Conservation (phyloP, 2,113 vertebrate species). For the Hydrolagus affinis region DNA sequence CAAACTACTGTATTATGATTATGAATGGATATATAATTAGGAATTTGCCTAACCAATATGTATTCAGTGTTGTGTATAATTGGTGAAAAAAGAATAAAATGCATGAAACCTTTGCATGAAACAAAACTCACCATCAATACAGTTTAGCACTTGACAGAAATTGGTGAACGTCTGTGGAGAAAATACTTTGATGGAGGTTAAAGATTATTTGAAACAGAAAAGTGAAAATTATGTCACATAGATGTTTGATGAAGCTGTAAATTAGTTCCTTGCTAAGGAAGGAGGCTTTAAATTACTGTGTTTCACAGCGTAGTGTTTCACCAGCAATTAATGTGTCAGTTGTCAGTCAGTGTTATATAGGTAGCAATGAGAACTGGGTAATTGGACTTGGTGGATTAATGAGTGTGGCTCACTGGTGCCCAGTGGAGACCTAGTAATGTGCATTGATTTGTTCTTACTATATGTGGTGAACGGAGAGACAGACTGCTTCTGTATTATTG, state of each 20-base stretch:
- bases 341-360: conserved; percentile 52
- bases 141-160: background rate
- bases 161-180: background rate
- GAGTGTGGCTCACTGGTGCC: conserved; percentile 31
- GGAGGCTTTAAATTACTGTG: conserved; percentile 46
- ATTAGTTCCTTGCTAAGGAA: conserved; percentile 44
- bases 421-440: conserved; percentile 34
- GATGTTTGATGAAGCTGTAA: conserved; percentile 48
- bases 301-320: conserved; percentile 48
- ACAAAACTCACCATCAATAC: background rate
- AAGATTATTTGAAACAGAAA: conserved; percentile 10
- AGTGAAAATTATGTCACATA: conserved; percentile 23
- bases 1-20: conserved; percentile 5
- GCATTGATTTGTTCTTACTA: conserved; percentile 28
- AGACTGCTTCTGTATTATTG: conserved; percentile 30
- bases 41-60: background rate
- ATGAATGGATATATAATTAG: conserved; percentile 26
- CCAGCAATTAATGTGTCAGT: conserved; percentile 47
- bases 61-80: background rate
- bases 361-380: conserved; percentile 41
- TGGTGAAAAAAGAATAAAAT: background rate
- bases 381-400: conserved; percentile 39
- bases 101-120: background rate
- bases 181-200: conserved; percentile 15
- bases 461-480: conserved; percentile 29